Conservation (phyloP, 2,797 vertebrate genomes). For the Rhodeus uyekii region DNA sequence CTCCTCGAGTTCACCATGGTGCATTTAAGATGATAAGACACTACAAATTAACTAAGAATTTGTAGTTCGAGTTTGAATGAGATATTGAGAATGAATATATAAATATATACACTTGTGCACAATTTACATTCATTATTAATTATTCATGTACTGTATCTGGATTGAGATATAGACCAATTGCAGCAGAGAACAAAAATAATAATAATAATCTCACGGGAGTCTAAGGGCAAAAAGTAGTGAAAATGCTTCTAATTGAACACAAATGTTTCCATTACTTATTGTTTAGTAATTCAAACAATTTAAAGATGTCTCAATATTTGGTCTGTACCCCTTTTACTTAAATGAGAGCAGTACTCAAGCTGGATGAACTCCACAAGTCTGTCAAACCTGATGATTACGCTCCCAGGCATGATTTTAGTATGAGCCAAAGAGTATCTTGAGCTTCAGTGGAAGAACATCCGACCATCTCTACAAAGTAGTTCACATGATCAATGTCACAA, state of each 20-base stretch:
- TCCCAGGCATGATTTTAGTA: slow-evolving; percentile 1
- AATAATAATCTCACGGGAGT: no score
- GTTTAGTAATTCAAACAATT: no score
- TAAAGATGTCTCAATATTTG: neutral
- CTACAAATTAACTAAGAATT: neutral
- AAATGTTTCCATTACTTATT: neutral
- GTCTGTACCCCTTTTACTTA: neutral
- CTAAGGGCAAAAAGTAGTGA: no score
- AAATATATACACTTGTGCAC: neutral
- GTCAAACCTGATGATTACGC: neutral
- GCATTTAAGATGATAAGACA: neutral
- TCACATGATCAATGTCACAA: neutral
- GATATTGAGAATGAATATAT: neutral
- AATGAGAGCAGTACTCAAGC: neutral
- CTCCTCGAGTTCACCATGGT: neutral
- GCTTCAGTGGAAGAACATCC: slow-evolving; percentile 16
- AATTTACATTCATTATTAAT: neutral
- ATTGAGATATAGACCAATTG: no score
- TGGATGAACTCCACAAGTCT: neutral
- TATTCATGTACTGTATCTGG: no score
- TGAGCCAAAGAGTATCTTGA: slow-evolving; percentile 1
- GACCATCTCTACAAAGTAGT: neutral
- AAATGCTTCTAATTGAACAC: neutral
- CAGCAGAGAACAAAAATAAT: no score
- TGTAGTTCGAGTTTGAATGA: neutral